Conservation (phyloP, 2,113 vertebrate genomes). For the Scomber japonicus region DNA sequence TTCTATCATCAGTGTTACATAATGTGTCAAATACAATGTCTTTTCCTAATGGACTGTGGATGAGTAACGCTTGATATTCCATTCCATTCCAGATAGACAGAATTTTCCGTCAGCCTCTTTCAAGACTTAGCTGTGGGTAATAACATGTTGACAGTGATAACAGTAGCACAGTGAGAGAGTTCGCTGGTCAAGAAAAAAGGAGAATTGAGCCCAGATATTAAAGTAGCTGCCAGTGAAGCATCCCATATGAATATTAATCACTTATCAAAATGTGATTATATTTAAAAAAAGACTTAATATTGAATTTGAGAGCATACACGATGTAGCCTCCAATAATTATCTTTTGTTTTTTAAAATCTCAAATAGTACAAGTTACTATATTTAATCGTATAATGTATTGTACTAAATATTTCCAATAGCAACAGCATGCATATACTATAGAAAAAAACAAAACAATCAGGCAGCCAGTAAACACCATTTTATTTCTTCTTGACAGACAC, state of each 20-base stretch:
- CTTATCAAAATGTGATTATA: not conserved
- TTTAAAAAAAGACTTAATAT: too few relatives aligned
- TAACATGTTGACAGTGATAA: slow-evolving; percentile 13
- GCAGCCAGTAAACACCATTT: not conserved
- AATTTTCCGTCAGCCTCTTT: slow-evolving; percentile 26
- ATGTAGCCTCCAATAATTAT: too few relatives aligned
- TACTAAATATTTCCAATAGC: too few relatives aligned
- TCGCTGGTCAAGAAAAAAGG: slow-evolving; percentile 21
- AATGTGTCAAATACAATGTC: slow-evolving; percentile 53
- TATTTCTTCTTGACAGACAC: not conserved
- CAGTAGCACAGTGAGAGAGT: slow-evolving; percentile 15
- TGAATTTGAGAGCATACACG: too few relatives aligned
- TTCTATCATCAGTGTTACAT: slow-evolving; percentile 42
- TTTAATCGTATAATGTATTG: too few relatives aligned
- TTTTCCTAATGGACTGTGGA: slow-evolving; percentile 33
- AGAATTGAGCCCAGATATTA: not conserved
- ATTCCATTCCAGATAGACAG: slow-evolving; percentile 38
- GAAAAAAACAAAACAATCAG: slow-evolving; percentile 2
- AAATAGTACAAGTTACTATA: too few relatives aligned
- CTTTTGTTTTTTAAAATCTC: too few relatives aligned
- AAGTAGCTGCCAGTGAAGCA: not conserved
- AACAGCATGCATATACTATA: too few relatives aligned
- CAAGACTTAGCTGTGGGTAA: slow-evolving; percentile 14
- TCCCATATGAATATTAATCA: slow-evolving; percentile 5
- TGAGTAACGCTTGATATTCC: slow-evolving; percentile 49